Evolutionary conservation across 2,113 vertebrate species (phyloP).

Genomic region (Halichoeres trimaculatus): DNA sequence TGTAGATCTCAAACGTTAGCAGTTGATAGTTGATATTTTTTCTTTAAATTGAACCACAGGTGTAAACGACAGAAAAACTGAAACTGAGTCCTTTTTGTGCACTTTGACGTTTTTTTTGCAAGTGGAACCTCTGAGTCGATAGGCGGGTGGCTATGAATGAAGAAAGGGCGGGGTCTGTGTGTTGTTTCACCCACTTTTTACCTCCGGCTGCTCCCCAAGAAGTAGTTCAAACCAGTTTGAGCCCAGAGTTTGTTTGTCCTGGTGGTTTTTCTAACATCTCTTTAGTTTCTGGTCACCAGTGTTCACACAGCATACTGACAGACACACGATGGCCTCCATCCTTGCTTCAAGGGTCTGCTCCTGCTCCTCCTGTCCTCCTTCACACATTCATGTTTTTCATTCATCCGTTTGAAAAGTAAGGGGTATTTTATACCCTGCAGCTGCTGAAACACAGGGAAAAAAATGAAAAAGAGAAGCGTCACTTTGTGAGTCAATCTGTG

Average conservation of each 20-base stretch:
- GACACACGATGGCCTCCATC: constrained; percentile 46
- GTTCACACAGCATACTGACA: constrained; percentile 61
- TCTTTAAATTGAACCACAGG: constrained; percentile 25
- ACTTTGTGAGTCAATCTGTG: neutral
- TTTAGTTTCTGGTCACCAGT: constrained; percentile 28
- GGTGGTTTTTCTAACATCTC: constrained; percentile 33
- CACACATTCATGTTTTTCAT: constrained; percentile 65
- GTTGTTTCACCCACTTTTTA: neutral
- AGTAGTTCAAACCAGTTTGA: constrained; percentile 40
- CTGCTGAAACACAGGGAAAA: constrained; percentile 43
- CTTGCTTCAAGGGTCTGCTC: constrained; percentile 30
- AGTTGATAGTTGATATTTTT: constrained; percentile 26
- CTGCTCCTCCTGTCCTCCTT: constrained; percentile 26
- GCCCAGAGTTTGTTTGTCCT: constrained; percentile 41
- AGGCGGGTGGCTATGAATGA: constrained; percentile 44
- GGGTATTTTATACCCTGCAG: constrained; percentile 64
- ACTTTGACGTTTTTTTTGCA: constrained; percentile 56
- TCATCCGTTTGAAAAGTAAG: constrained; percentile 68
- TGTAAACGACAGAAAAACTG: constrained; percentile 63
- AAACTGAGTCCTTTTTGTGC: constrained; percentile 65
- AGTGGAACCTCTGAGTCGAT: constrained; percentile 61
- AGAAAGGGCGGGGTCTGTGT: constrained; percentile 24
- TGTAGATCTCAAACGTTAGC: constrained; percentile 58
- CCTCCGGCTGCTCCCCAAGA: constrained; percentile 6
- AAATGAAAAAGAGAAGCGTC: constrained; percentile 19